phyloP scores from a whole-genome alignment of 1,140 invertebrate species.

The Elysia chlorotica region DNA sequence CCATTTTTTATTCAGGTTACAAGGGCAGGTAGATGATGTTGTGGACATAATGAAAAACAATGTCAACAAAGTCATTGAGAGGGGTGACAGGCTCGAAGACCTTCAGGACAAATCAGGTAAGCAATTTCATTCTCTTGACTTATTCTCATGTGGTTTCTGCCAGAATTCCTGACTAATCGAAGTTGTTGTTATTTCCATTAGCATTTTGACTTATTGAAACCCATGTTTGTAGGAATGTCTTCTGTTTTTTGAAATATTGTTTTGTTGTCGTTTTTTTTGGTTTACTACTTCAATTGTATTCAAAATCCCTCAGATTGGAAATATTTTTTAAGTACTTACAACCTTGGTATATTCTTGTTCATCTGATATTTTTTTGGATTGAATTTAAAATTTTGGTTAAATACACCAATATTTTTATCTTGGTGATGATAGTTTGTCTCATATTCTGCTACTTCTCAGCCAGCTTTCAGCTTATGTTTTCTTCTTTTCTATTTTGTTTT shows the following conservation, averaged over 20 bases:
- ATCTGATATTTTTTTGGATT: no score
- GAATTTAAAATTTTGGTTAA: no score
- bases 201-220: not conserved
- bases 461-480: not conserved
- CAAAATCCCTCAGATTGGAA: not conserved
- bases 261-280: not conserved
- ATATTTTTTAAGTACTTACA: not conserved
- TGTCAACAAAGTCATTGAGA: slow-evolving; percentile 66
- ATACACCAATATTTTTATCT: not conserved
- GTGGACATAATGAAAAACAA: slow-evolving; percentile 68
- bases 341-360: not conserved
- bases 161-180: not conserved
- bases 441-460: not conserved
- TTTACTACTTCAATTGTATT: not conserved
- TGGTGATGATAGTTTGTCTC: not conserved
- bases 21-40: slow-evolving; percentile 67
- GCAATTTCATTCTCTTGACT: not conserved
- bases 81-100: slow-evolving; percentile 67
- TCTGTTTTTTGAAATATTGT: not conserved
- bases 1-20: slow-evolving; percentile 36
- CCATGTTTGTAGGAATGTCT: not conserved
- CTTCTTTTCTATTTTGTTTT: no score
- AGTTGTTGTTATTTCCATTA: not conserved
- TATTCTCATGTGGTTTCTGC: no score
- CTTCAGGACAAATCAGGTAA: slow-evolving; percentile 66